Percentiles rank a stretch among this genome's conserved stretches.
phyloP scores from a whole-genome alignment of 2,113 vertebrate species.

The Marmota monax region DNA sequence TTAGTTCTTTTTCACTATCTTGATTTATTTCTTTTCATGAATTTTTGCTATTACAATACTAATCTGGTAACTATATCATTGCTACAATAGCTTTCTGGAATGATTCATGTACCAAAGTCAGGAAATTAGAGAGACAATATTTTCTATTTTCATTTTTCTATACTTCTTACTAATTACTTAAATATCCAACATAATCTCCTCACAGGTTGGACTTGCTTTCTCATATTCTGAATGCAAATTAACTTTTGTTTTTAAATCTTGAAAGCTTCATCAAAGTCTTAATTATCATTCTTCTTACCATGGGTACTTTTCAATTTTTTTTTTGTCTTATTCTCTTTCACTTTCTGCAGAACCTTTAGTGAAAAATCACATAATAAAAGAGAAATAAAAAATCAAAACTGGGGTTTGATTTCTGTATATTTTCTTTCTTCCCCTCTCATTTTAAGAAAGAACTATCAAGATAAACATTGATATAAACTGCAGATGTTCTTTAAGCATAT shows the following conservation, averaged over 20 bases:
- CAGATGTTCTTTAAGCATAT: neutral
- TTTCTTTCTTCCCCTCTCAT: neutral
- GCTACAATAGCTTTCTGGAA: neutral
- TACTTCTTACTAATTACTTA: slow-evolving; percentile 13
- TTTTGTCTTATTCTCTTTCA: neutral
- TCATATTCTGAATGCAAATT: slow-evolving; percentile 48
- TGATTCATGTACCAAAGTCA: neutral
- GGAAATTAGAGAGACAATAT: neutral
- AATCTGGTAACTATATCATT: neutral
- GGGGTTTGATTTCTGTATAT: neutral
- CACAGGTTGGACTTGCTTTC: neutral
- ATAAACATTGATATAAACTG: neutral
- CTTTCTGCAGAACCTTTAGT: neutral
- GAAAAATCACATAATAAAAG: neutral
- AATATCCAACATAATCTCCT: neutral
- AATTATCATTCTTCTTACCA: neutral
- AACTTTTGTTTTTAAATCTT: neutral
- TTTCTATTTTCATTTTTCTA: neutral
- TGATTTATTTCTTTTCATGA: neutral
- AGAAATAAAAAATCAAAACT: neutral
- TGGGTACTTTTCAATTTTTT: neutral
- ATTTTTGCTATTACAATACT: neutral
- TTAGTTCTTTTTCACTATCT: neutral
- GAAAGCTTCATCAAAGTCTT: neutral
- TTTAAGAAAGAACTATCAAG: neutral